Conservation (phyloP, 2,797 vertebrate species). For the Loriculus beryllinus region DNA sequence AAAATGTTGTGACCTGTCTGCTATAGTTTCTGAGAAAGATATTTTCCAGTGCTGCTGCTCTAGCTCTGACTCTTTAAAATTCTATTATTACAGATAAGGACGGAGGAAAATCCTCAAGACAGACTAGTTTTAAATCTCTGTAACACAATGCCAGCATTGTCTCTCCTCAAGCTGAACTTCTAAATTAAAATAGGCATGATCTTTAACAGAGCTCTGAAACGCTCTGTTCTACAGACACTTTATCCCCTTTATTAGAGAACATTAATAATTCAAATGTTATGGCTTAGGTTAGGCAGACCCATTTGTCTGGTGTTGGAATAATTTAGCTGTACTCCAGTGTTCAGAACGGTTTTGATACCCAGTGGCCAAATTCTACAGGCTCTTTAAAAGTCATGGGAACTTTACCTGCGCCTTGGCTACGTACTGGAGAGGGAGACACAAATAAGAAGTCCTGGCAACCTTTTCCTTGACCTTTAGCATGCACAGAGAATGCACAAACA, state of each 20-base stretch:
- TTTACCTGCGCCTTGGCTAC: neutral
- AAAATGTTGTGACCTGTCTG: constrained; percentile 89
- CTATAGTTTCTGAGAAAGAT: constrained; percentile 82
- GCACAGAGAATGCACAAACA: neutral
- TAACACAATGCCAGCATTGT: constrained; percentile 75
- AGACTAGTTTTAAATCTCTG: constrained; percentile 75
- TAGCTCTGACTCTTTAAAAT: constrained; percentile 54
- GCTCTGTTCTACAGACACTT: constrained; percentile 65
- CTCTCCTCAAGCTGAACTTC: constrained; percentile 70
- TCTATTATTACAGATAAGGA: constrained; percentile 81
- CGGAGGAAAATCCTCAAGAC: constrained; percentile 75
- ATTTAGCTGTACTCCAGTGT: neutral
- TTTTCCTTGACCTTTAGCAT: neutral
- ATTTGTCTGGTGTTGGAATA: constrained; percentile 56
- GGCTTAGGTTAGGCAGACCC: constrained; percentile 55
- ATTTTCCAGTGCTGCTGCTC: constrained; percentile 77
- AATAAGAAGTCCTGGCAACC: neutral
- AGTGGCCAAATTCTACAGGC: neutral
- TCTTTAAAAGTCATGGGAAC: neutral
- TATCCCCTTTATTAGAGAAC: constrained; percentile 68
- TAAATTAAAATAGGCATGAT: constrained; percentile 77
- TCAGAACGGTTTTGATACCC: constrained; percentile 11
- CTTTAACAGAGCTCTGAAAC: constrained; percentile 69
- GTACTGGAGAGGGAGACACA: neutral
- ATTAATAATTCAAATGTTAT: constrained; percentile 72